phyloP scores from a whole-genome alignment of 2,797 vertebrate species.

The Phataginus tricuspis region DNA sequence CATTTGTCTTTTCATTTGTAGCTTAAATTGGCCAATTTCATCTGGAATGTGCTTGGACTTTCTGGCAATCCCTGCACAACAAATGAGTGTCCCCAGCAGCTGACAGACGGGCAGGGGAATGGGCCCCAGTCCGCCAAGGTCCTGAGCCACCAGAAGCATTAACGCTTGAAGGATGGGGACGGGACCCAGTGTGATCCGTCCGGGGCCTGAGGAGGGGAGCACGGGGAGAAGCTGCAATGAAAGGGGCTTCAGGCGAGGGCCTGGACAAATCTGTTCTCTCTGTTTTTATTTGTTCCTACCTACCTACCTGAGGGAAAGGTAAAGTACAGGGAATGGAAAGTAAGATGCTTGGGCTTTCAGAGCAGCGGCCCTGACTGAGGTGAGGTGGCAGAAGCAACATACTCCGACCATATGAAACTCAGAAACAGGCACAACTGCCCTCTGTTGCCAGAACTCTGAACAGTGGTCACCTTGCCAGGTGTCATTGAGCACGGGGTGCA shows the following conservation, averaged over 20 bases:
- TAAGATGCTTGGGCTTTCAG: not conserved
- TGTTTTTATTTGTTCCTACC: not conserved
- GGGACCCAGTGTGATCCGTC: not conserved
- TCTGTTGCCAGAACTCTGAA: not conserved
- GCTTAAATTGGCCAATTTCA: conserved; percentile 56
- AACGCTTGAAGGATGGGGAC: not conserved
- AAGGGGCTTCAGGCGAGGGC: not conserved
- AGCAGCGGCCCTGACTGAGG: too few species aligned
- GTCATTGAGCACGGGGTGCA: accelerated
- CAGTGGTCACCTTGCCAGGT: not conserved
- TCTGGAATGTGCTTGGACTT: conserved; percentile 41
- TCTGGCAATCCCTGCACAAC: conserved; percentile 39
- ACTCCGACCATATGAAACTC: not conserved
- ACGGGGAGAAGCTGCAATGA: not conserved
- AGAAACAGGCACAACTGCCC: not conserved
- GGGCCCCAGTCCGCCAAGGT: not conserved
- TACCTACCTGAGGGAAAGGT: not conserved
- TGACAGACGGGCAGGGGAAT: not conserved
- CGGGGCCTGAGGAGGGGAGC: not conserved
- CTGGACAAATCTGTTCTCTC: not conserved
- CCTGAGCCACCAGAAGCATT: not conserved
- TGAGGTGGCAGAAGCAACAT: not conserved
- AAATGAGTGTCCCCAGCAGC: conserved; percentile 17
- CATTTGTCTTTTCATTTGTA: conserved; percentile 66
- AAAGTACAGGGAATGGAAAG: not conserved